Evolutionary conservation across 2,797 vertebrate species (phyloP).

Genomic region (Acipenser ruthenus): DNA sequence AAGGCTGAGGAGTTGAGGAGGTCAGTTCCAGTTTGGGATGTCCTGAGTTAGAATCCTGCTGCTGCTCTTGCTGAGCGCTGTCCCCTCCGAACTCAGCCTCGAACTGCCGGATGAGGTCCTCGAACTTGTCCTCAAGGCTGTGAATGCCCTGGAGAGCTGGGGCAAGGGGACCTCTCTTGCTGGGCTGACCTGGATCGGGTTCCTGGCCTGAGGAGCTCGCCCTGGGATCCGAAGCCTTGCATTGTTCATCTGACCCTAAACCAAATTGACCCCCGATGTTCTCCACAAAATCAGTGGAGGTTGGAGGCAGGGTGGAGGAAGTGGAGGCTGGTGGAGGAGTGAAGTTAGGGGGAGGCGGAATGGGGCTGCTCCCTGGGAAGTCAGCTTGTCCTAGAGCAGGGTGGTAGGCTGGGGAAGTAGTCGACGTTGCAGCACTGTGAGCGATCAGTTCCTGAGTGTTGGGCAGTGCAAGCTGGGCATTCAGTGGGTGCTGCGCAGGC

Average conservation of each 20-base stretch:
- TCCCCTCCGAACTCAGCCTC: slow-evolving; percentile 86
- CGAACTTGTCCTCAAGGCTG: slow-evolving; percentile 80
- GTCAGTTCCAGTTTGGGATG: slow-evolving; percentile 32
- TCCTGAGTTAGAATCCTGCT: slow-evolving; percentile 43
- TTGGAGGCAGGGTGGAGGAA: slow-evolving; percentile 8
- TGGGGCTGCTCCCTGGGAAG: too few species aligned
- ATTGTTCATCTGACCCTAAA: too few species aligned
- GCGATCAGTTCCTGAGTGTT: slow-evolving; percentile 86
- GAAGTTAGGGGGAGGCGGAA: too few species aligned
- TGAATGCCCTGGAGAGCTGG: slow-evolving; percentile 45
- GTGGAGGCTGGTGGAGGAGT: background rate
- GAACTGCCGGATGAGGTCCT: slow-evolving; percentile 90
- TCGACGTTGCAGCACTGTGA: slow-evolving; percentile 43
- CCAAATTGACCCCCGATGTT: too few species aligned
- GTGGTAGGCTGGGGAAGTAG: slow-evolving; percentile 30
- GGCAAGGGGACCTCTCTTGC: background rate
- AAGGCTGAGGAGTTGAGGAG: slow-evolving; percentile 24
- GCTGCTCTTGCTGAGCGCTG: slow-evolving; percentile 14
- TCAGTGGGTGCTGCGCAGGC: slow-evolving; percentile 57
- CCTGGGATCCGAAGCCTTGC: background rate
- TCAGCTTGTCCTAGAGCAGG: too few species aligned
- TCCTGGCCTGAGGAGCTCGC: slow-evolving; percentile 12
- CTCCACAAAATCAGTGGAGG: slow-evolving; percentile 27
- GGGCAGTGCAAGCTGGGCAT: slow-evolving; percentile 55
- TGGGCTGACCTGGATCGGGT: too few species aligned